phyloP scores from a whole-genome alignment of 2,888 invertebrate genomes.

The Brenthis hecate region DNA sequence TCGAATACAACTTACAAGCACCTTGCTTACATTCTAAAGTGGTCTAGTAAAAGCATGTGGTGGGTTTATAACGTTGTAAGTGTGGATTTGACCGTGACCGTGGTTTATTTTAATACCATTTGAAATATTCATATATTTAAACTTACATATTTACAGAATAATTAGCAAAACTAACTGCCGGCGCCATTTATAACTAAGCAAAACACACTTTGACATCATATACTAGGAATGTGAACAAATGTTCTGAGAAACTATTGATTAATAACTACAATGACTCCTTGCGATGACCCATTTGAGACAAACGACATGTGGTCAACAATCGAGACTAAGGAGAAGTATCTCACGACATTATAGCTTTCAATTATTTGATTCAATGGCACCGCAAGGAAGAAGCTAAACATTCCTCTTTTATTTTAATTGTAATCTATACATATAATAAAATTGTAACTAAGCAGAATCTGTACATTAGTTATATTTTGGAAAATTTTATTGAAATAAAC shows the following conservation, averaged over 20 bases:
- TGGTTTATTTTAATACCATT: slow-evolving; percentile 1
- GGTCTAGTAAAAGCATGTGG: slow-evolving; percentile 60
- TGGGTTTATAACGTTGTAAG: background rate
- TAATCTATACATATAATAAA: background rate
- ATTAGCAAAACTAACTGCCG: slow-evolving; percentile 10
- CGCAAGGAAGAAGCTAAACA: slow-evolving; percentile 14
- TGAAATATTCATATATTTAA: background rate
- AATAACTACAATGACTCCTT: slow-evolving; percentile 32
- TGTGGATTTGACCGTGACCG: slow-evolving; percentile 12
- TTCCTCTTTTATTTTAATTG: background rate
- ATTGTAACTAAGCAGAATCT: no score
- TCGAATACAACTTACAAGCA: slow-evolving; percentile 41
- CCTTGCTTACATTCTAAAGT: slow-evolving; percentile 57
- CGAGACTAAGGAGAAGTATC: slow-evolving; percentile 22
- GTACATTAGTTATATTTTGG: no score
- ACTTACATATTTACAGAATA: slow-evolving; percentile 8
- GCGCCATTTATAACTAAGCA: background rate
- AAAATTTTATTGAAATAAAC: no score
- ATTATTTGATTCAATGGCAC: slow-evolving; percentile 33
- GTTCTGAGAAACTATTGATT: slow-evolving; percentile 33
- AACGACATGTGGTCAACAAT: slow-evolving; percentile 25
- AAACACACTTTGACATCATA: slow-evolving; percentile 21
- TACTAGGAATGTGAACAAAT: slow-evolving; percentile 25
- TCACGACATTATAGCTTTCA: slow-evolving; percentile 28
- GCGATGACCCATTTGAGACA: slow-evolving; percentile 34